A percentile compares a stretch with the other conserved stretches of the same genome.
Conservation (phyloP, 2,113 vertebrate genomes). For the Amazona vittata region DNA sequence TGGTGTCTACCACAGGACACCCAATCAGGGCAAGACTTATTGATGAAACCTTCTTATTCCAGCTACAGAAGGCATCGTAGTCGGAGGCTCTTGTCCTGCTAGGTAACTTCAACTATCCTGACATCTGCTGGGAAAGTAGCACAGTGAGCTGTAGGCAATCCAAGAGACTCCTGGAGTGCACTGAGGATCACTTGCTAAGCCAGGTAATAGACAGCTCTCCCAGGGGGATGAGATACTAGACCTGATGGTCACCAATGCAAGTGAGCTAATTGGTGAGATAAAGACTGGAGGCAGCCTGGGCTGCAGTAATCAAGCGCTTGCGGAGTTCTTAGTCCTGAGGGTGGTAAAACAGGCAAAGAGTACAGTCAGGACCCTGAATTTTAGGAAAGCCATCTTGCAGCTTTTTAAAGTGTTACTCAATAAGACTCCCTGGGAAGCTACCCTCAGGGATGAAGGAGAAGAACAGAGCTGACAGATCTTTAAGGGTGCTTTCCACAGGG, state of each 20-base stretch:
- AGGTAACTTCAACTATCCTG: background rate
- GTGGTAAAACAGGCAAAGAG: background rate
- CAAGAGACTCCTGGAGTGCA: background rate
- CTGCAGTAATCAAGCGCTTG: background rate
- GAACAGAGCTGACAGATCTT: background rate
- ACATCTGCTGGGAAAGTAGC: background rate
- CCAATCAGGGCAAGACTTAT: background rate
- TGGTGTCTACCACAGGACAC: background rate
- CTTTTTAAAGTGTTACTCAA: background rate
- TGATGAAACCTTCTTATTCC: background rate
- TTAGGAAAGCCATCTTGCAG: background rate
- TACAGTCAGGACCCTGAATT: background rate
- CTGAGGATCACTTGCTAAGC: background rate
- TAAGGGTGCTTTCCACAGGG: background rate
- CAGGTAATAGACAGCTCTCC: background rate
- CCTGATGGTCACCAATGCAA: background rate
- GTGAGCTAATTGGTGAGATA: background rate
- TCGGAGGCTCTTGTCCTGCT: background rate
- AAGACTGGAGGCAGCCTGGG: background rate
- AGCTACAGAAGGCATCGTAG: background rate
- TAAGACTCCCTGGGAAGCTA: background rate
- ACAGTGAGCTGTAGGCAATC: background rate
- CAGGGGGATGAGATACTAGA: background rate
- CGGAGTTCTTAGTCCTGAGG: background rate
- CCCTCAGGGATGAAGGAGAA: background rate